These are phyloP conservation scores for Syngnathus acus DNA, from an alignment of 2,797 vertebrate genomes.

Conservation along the genomic window DNA sequence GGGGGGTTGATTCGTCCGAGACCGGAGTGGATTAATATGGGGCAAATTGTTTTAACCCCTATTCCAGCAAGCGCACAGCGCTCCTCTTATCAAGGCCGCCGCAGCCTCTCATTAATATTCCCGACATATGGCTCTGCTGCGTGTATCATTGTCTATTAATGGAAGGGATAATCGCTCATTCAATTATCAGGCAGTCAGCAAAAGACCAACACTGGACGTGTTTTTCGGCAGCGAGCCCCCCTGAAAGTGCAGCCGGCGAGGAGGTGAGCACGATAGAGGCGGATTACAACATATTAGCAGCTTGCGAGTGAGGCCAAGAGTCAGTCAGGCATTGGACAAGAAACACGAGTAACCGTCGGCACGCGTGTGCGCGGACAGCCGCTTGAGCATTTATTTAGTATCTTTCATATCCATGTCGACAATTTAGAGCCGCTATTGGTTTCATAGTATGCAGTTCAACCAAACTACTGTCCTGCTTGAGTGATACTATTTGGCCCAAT, in stretches of 20 bases:
- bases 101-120: constrained; percentile 99
- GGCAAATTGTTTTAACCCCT: constrained; percentile 77
- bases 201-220: constrained; percentile 74
- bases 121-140: constrained; percentile 83
- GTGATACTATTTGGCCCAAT: too few species aligned
- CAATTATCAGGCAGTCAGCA: constrained; percentile 94
- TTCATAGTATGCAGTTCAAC: too few species aligned
- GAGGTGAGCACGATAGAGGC: constrained; percentile 80
- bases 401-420: constrained; percentile 1
- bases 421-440: too few species aligned
- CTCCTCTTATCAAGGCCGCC: constrained; percentile 85
- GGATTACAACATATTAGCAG: constrained; percentile 81
- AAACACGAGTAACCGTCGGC: constrained; percentile 38
- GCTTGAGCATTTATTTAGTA: too few species aligned
- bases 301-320: constrained; percentile 32
- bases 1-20: constrained; percentile 22
- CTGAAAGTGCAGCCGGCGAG: constrained; percentile 60
- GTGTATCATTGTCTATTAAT: constrained; percentile 98
- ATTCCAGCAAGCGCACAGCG: constrained; percentile 59
- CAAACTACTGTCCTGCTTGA: too few species aligned
- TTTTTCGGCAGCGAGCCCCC: constrained; percentile 40
- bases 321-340: constrained; percentile 25
- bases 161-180: constrained; percentile 97
- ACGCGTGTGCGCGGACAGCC: too few species aligned
- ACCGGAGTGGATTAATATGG: constrained; percentile 49